These are phyloP conservation scores for Venustoraphidia nigricollis DNA, from an alignment of 2,888 invertebrate genomes.

Conservation along the genomic window DNA sequence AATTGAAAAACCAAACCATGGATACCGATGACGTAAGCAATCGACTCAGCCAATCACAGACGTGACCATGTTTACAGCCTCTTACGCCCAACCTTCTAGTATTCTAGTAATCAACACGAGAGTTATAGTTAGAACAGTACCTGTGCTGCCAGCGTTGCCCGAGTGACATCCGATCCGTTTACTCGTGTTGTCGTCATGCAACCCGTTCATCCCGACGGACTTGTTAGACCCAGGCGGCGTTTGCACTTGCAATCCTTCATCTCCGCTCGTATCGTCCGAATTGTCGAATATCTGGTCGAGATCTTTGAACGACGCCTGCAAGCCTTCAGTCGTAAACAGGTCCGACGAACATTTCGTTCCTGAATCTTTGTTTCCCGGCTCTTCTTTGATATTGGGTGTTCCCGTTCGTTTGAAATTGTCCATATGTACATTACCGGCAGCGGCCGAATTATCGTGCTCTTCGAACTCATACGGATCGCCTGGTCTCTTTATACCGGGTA, in stretches of 20 bases:
- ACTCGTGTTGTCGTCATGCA: conserved; percentile 34
- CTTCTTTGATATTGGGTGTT: conserved; percentile 29
- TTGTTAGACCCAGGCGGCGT: conserved; percentile 86
- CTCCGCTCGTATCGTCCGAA: conserved; percentile 77
- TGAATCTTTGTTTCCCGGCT: conserved; percentile 31
- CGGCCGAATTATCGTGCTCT: conserved; percentile 39
- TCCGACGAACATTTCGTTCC: conserved; percentile 43
- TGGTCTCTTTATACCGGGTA: conserved; percentile 24
- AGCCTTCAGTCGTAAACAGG: conserved; percentile 74
- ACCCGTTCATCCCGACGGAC: conserved; percentile 27
- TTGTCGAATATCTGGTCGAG: conserved; percentile 91
- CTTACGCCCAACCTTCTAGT: no score
- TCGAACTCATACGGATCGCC: conserved; percentile 59
- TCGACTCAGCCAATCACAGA: no score
- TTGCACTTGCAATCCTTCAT: conserved; percentile 76
- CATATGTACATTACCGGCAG: conserved; percentile 26
- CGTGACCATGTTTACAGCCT: no score
- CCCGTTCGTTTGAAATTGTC: conserved; percentile 32
- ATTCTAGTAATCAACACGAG: no score
- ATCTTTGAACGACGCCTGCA: conserved; percentile 78
- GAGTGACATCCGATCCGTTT: conserved; percentile 19
- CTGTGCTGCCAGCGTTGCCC: conserved; percentile 11
- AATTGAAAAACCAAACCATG: no score
- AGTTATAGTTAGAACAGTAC: no score
- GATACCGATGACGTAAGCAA: no score